Percentiles rank a stretch among this genome's conserved stretches.
Conservation (phyloP, 2,113 vertebrate species). For the Meles meles region DNA sequence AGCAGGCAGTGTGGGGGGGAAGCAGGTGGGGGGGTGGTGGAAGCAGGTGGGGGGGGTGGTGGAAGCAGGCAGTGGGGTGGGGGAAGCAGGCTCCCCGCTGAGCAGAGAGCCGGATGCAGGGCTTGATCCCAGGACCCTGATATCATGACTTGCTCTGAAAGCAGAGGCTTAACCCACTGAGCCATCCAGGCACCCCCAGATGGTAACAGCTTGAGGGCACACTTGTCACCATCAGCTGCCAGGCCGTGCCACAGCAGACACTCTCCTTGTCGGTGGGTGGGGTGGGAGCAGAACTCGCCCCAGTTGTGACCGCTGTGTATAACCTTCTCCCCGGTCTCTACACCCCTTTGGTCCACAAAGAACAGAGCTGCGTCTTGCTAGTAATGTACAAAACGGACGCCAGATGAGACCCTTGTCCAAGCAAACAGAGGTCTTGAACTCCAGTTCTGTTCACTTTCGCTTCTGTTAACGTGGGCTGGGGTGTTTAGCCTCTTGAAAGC, state of each 20-base stretch:
- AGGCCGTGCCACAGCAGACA: fast-evolving
- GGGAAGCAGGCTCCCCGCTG: too few species aligned
- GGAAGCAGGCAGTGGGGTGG: too few species aligned
- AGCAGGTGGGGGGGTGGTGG: too few species aligned
- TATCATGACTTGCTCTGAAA: too few species aligned
- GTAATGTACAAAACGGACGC: background rate
- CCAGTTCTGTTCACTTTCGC: background rate
- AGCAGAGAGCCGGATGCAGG: too few species aligned
- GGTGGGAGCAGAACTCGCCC: background rate
- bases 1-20: too few species aligned
- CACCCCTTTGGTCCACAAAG: background rate
- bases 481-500: background rate
- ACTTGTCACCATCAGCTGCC: background rate
- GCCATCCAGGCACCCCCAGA: background rate
- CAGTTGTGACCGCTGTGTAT: background rate
- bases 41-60: too few species aligned
- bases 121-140: too few species aligned
- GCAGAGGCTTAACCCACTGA: too few species aligned
- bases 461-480: background rate
- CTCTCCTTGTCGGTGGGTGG: background rate
- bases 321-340: background rate
- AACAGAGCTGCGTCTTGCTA: background rate
- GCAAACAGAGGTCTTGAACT: background rate
- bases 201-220: background rate
- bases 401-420: background rate